phyloP scores from a whole-genome alignment of 23 tunicate species.

The Diplosoma virens region DNA sequence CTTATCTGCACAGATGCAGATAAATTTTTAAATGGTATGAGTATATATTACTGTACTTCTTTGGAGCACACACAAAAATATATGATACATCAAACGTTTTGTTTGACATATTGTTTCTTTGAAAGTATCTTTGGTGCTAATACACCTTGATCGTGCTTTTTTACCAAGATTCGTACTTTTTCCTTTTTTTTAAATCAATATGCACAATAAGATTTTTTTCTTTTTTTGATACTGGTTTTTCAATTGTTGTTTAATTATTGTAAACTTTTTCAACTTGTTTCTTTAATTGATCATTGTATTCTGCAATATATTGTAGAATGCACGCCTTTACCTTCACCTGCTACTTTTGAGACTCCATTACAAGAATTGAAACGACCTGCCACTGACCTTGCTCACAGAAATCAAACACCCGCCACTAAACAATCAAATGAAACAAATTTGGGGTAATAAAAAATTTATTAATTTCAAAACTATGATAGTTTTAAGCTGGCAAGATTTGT shows the following conservation, averaged over 20 bases:
- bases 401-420: neutral
- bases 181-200: neutral
- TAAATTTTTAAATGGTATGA: too few relatives aligned
- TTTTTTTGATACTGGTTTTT: neutral
- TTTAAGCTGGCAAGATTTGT: too few relatives aligned
- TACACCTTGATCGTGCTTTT: too few relatives aligned
- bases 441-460: neutral
- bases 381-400: neutral
- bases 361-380: neutral
- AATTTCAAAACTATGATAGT: too few relatives aligned
- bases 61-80: too few relatives aligned
- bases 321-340: conserved; percentile 70
- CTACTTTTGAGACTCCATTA: conserved; percentile 78
- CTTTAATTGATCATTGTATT: neutral
- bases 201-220: neutral
- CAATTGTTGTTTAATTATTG: neutral
- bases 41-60: too few relatives aligned
- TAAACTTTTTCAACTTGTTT: neutral
- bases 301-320: neutral
- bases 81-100: too few relatives aligned
- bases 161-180: too few relatives aligned
- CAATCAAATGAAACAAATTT: neutral
- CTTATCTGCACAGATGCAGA: too few relatives aligned
- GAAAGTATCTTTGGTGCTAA: too few relatives aligned
- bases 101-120: too few relatives aligned